Base-by-base conservation (phyloP, 2,113 vertebrate genomes). In the Centrocercus urophasianus region DNA sequence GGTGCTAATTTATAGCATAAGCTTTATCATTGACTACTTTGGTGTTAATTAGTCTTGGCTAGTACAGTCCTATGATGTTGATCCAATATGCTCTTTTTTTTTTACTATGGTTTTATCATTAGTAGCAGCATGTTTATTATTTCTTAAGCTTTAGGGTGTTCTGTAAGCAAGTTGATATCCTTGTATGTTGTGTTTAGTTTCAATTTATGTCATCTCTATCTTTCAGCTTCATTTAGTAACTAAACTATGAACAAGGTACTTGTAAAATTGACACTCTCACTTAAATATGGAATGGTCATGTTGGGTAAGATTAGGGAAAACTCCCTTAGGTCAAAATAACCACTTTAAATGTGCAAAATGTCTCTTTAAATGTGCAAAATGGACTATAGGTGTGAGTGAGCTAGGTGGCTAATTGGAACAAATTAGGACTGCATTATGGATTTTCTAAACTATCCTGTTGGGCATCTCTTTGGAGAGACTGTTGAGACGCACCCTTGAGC, bases 1-100 rank as follows among this genome's bases (percentile, higher is more conserved):
- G 14, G 60, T 83, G 60, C 43, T 93, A 60, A 93, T 92, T 88
- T 84, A 50, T 48, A 89, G 20, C 72, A 79, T 84, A 43, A 86
- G 36, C 10, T 91, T 78, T 73, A 42, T 52, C 25, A 8, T 13
- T 45, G 11, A 27, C 7, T 88, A 24, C 34, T 72, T 85, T n/a
- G 43, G 8, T 88, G 22, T 52, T 83, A 83, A 82, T 86, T 75
- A 77, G 17, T 25, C 30, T 86, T 71, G 52, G 30, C 28, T 79
- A 61, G 20, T 80, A 73, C 20, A 36, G 30, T 52, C 19, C 57
- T 50, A 0, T 52, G 16, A 7, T 71, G 21, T 22, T 66, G 10
- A 15, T 75, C 78, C 34, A 15, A 3, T 38, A n/a, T 34, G 6
- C 21, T 93, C 7, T 32, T 71, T 72, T 47, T 78, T 25, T 87